Percentiles rank a stretch among this genome's conserved stretches.
Evolutionary conservation across 2,113 vertebrate genomes (phyloP).

Genomic region (Isichthys henryi): DNA sequence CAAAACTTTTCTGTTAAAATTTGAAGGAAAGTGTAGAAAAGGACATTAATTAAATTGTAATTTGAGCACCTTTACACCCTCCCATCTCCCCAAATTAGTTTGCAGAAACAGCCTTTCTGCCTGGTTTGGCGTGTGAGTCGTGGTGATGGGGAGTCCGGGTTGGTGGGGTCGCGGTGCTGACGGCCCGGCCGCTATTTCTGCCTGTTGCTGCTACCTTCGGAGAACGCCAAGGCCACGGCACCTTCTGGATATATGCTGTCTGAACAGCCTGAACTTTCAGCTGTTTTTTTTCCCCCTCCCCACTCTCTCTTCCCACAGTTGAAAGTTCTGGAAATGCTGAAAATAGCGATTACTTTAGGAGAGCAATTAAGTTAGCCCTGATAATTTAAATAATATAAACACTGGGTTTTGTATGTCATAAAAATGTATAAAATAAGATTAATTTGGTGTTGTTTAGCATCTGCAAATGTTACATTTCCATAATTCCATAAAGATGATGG

Average conservation of each 20-base stretch:
- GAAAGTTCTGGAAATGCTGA: neutral
- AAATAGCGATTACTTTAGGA: neutral
- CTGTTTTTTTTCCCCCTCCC: neutral
- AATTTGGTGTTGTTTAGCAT: conserved; percentile 26
- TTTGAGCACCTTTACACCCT: neutral
- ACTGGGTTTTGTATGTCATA: conserved; percentile 14
- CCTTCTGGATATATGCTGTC: neutral
- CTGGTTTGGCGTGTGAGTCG: neutral
- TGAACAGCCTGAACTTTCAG: neutral
- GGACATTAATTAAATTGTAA: neutral
- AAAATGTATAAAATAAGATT: conserved; percentile 19
- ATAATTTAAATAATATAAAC: conserved; percentile 23
- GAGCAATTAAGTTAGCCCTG: neutral
- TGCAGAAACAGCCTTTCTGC: neutral
- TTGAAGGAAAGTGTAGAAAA: neutral
- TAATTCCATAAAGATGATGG: conserved; percentile 39
- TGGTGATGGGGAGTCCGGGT: neutral
- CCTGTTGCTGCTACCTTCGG: neutral
- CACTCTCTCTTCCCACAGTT: neutral
- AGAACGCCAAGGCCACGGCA: neutral
- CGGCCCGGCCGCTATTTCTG: neutral
- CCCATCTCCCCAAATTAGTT: neutral
- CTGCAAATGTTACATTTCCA: conserved; percentile 33
- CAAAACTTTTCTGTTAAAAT: neutral
- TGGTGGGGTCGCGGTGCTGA: neutral